A percentile compares a stretch with the other conserved stretches of the same genome.
Conservation (phyloP, 1,140 invertebrate species). For the Fragariocoptes setiger region DNA sequence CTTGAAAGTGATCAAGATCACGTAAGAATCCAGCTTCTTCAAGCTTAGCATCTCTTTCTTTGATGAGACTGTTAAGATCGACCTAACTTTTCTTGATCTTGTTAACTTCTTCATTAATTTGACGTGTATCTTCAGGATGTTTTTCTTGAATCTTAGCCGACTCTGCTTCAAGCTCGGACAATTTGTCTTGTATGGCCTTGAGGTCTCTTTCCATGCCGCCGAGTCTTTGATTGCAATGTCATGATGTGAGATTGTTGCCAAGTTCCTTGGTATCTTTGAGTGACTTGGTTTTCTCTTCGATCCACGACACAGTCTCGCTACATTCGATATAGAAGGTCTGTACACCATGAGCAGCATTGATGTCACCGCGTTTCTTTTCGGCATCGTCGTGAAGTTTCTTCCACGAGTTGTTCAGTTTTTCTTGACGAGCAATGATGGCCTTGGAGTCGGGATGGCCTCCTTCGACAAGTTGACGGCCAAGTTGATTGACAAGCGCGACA, state of each 20-base stretch:
- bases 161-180: slow-evolving; percentile 66
- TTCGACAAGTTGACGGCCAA: slow-evolving; percentile 66
- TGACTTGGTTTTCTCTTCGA: slow-evolving; percentile 93
- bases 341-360: slow-evolving; percentile 79
- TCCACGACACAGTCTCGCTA: slow-evolving; percentile 92
- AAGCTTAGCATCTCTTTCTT: slow-evolving; percentile 82
- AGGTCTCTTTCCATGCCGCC: slow-evolving; percentile 94
- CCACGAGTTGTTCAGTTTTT: slow-evolving; percentile 25
- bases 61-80: slow-evolving; percentile 78
- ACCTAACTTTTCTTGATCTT: slow-evolving; percentile 80
- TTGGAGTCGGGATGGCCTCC: slow-evolving; percentile 93
- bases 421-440: slow-evolving; percentile 65
- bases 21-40: slow-evolving; percentile 96
- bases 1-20: slow-evolving; percentile 96
- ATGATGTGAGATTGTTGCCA: slow-evolving; percentile 68
- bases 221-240: slow-evolving; percentile 41
- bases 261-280: slow-evolving; percentile 68
- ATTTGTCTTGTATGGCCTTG: slow-evolving; percentile 85
- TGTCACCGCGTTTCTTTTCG: slow-evolving; percentile 12
- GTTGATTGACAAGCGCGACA: slow-evolving; percentile 82
- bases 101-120: slow-evolving; percentile 58
- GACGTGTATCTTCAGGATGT: slow-evolving; percentile 75
- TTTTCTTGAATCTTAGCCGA: slow-evolving; percentile 60
- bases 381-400: slow-evolving; percentile 10
- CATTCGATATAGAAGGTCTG: slow-evolving; percentile 99